Base-by-base conservation (phyloP, 2,888 invertebrate species). In the Anticlea derivata region DNA sequence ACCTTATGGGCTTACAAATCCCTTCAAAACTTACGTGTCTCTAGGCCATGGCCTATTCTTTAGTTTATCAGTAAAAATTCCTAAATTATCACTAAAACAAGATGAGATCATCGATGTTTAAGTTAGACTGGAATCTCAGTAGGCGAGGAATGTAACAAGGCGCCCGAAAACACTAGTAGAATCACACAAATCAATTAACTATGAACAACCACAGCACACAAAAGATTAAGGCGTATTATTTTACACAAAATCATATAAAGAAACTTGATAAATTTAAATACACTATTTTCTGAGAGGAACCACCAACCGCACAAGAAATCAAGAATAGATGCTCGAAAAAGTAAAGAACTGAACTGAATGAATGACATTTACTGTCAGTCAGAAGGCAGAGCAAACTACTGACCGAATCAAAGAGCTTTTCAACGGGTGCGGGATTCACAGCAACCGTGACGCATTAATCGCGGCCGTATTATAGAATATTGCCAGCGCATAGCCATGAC, bases 401-500 rank as follows among this genome's bases (percentile, higher is more conserved):
- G 20, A 41, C 46, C 23, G 11, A 57, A 53, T 59, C n/a, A 62
- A 43, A 58, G 60, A 66, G 66, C 22, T 33, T 46, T 38, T 7
- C 5, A 13, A 27, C 4, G 23, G 40, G 33, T 6, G 4, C 22
- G 11, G 20, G 40, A 34, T 17, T 37, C 29, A 35, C 22, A 27
- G 3, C 7, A 41, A 33, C 38, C 10, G 34, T 50, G 58, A 61
- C 58, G 66, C 66, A 67, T 64, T 61, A 7, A 66, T 75, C 55
- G 63, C 63, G 40, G 76, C 57, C 62, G 83, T 26, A 6, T 81
- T 70, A 38, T n/a, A n/a, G 23, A 53, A 70, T 65, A 79, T 74
- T 83, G 83, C 86, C 85, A 85, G 79, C 73, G 66, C 57, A 70
- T 54, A 61, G 64, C 22, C 64, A 80, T 86, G 86, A 86, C 86